Evolutionary conservation across 2,113 vertebrate genomes (phyloP).

Genomic region (Cyprinodon variegatus): DNA sequence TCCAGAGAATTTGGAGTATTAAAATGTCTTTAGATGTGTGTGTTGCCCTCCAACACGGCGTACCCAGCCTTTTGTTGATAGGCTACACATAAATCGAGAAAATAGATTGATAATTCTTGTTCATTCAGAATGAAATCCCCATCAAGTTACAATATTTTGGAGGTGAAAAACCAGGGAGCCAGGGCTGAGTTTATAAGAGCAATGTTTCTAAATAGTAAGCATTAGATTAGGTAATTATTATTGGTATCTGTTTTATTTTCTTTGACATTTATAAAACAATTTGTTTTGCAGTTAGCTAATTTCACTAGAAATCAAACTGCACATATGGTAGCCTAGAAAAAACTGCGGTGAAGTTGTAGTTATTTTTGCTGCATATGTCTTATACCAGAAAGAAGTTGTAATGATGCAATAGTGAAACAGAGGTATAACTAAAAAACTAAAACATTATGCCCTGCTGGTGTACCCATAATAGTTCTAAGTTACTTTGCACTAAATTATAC

Average conservation of each 20-base stretch:
- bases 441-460: not conserved
- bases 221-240: no score
- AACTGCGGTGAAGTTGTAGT: not conserved
- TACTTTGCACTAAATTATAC: not conserved
- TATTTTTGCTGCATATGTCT: not conserved
- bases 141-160: no score
- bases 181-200: no score
- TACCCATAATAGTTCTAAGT: not conserved
- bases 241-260: not conserved
- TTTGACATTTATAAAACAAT: not conserved
- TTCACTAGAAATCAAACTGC: not conserved
- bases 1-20: no score
- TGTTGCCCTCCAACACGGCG: no score
- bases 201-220: no score
- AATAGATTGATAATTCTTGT: no score
- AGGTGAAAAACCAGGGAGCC: no score
- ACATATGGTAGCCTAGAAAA: not conserved
- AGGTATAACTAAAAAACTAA: not conserved
- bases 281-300: not conserved
- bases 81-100: no score
- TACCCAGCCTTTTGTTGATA: no score
- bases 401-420: not conserved
- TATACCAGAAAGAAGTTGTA: not conserved
- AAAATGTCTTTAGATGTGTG: no score
- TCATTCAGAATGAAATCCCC: no score